These are phyloP conservation scores for Eristalis arbustorum DNA, from an alignment of 2,888 invertebrate genomes.

Conservation along the genomic window DNA sequence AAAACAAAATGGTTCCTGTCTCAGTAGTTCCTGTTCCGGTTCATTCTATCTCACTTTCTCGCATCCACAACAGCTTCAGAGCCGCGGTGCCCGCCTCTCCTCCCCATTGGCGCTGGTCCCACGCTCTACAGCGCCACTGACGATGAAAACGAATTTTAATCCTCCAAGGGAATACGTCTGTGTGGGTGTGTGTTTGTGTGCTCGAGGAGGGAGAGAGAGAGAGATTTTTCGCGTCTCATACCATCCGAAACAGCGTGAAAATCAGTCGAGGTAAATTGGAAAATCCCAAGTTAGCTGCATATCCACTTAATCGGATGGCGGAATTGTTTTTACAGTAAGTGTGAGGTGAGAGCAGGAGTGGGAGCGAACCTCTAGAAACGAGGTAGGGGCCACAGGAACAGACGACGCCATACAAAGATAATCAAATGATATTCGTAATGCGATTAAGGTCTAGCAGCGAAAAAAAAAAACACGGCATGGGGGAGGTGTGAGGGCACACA, in stretches of 20 bases:
- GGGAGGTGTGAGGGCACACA: not conserved
- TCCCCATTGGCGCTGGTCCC: not conserved
- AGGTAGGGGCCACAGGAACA: constrained; percentile 1
- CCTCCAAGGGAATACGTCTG: constrained; percentile 30
- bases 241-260: constrained; percentile 57
- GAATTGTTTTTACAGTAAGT: constrained; percentile 68
- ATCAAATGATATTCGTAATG: constrained; percentile 69
- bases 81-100: not conserved
- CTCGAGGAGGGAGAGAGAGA: not conserved
- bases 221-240: constrained; percentile 26
- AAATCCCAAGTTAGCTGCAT: constrained; percentile 69
- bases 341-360: constrained; percentile 3
- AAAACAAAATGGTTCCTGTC: constrained; percentile 71
- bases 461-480: constrained; percentile 10
- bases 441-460: constrained; percentile 50
- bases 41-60: constrained; percentile 30
- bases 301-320: constrained; percentile 68
- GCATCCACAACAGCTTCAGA: not conserved
- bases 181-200: not conserved
- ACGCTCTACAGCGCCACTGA: not conserved
- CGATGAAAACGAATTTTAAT: constrained; percentile 58
- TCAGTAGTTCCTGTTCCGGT: constrained; percentile 69
- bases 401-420: constrained; percentile 60
- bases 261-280: constrained; percentile 69
- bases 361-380: not conserved